Evolutionary conservation across 1,140 invertebrate genomes (phyloP).

Genomic region (Drosophila nigromelanica): DNA sequence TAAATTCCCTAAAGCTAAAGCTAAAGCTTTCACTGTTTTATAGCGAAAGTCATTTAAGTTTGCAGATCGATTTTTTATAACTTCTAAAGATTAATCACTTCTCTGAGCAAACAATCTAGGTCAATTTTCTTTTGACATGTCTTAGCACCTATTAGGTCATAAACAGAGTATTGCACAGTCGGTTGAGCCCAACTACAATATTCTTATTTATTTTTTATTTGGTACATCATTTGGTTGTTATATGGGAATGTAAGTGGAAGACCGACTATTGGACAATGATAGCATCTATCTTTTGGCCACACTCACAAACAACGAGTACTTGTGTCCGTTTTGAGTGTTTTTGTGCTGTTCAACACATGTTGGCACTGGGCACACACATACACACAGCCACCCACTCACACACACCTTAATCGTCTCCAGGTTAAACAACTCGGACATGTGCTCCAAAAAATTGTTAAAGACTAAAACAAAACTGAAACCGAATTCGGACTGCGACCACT

Average conservation of each 20-base stretch:
- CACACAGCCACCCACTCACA: not conserved
- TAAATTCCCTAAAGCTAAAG: too few species aligned
- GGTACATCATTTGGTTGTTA: constrained; percentile 17
- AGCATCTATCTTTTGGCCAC: constrained; percentile 1
- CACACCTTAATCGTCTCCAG: constrained; percentile 31
- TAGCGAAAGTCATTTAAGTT: too few species aligned
- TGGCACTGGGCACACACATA: constrained; percentile 31
- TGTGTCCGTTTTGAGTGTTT: constrained; percentile 39
- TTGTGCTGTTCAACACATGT: constrained; percentile 57
- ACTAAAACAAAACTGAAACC: not conserved
- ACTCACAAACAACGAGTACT: constrained; percentile 23
- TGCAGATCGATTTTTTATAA: too few species aligned
- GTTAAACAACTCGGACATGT: constrained; percentile 1
- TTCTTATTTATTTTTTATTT: not conserved
- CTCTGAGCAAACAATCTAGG: too few species aligned
- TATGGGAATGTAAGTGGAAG: constrained; percentile 6
- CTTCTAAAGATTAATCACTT: too few species aligned
- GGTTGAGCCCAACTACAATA: too few species aligned
- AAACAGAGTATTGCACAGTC: too few species aligned
- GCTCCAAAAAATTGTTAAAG: constrained; percentile 8
- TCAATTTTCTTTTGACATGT: too few species aligned
- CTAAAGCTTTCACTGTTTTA: too few species aligned
- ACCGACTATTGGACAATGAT: constrained; percentile 13
- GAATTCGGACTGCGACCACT: constrained; percentile 17
- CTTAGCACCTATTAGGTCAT: too few species aligned